Percentiles rank a stretch among this genome's conserved stretches.
These are phyloP conservation scores for Halcyon smyrnensis DNA, from an alignment of 2,797 vertebrate genomes.

Conservation along the genomic window DNA sequence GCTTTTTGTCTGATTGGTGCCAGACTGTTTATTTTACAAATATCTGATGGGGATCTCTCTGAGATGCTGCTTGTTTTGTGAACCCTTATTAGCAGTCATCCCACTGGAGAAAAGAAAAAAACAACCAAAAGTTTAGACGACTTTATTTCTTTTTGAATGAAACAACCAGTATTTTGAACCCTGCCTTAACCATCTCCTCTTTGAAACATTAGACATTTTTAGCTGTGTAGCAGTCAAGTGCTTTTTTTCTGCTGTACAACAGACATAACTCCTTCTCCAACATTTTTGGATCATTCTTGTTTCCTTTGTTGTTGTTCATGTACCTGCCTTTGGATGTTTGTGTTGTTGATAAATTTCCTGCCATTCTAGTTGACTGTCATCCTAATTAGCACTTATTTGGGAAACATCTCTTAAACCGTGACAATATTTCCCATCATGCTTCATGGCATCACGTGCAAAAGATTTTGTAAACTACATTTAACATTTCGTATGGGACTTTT, in stretches of 20 bases:
- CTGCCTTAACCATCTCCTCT: slow-evolving; percentile 73
- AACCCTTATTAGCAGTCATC: background rate
- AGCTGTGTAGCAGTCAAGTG: slow-evolving; percentile 77
- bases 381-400: slow-evolving; percentile 51
- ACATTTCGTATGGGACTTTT: background rate
- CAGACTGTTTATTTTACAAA: slow-evolving; percentile 26
- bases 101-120: background rate
- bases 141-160: slow-evolving; percentile 20
- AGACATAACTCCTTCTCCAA: slow-evolving; percentile 70
- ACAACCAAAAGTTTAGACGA: background rate
- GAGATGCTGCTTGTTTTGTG: background rate
- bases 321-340: slow-evolving; percentile 66
- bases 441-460: slow-evolving; percentile 68
- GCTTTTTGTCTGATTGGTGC: slow-evolving; percentile 7
- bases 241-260: slow-evolving; percentile 74
- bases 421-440: slow-evolving; percentile 79
- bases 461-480: background rate
- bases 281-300: slow-evolving; percentile 71
- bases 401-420: slow-evolving; percentile 71
- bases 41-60: background rate
- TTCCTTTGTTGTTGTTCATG: slow-evolving; percentile 72
- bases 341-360: slow-evolving; percentile 60
- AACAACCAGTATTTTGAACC: slow-evolving; percentile 76
- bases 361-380: slow-evolving; percentile 40
- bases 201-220: slow-evolving; percentile 73